Base-by-base conservation (phyloP, 2,888 invertebrate genomes). In the Sesia bembeciformis region DNA sequence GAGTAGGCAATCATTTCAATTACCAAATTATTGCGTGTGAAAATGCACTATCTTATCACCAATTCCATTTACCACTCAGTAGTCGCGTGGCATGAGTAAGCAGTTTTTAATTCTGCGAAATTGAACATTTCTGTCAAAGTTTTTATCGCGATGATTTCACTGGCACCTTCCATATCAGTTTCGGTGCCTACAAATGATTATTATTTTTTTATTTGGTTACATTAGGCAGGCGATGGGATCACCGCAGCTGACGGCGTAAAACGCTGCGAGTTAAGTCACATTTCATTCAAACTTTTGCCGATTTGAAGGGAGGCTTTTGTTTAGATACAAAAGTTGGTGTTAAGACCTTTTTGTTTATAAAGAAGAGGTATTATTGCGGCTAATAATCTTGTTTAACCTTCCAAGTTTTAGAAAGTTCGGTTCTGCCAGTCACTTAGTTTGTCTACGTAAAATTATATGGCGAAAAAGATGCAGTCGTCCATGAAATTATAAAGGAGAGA, bases 231-330 rank as follows among this genome's bases (percentile, higher is more conserved):
- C 83, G 83, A 69, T 84, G 86, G 80, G 82, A 86, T 74, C 81
- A 78, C 73, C 78, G 70, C 87, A 86, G 87, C 86, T 86, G 87
- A 75, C 82, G 81, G 74, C 75, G 70, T 69, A 68, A 81, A 81
- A 73, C 73, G 78, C 74, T 73, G 73, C 79, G 73, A 81, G 77
- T 82, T 81, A 81, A 84, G 81, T 84, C 84, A 83, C 82, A 60
- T 60, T 85, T 81, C 77, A 80, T 83, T 81, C 79, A 77, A 87
- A 86, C 83, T 86, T 87, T 84, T 76, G 76, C 74, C 82, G 84
- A 84, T 84, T 83, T 81, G 74, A 80, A 78, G 71, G 70, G 67
- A 65, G 77, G 78, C 72, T 80, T 79, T 80, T 80, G 70, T 77
- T 78, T 80, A 77, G 78, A 80, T 66, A 76, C 72, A 73, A 78